Conservation (phyloP, 2,113 vertebrate genomes). For the Callochromis pleurospilus region DNA sequence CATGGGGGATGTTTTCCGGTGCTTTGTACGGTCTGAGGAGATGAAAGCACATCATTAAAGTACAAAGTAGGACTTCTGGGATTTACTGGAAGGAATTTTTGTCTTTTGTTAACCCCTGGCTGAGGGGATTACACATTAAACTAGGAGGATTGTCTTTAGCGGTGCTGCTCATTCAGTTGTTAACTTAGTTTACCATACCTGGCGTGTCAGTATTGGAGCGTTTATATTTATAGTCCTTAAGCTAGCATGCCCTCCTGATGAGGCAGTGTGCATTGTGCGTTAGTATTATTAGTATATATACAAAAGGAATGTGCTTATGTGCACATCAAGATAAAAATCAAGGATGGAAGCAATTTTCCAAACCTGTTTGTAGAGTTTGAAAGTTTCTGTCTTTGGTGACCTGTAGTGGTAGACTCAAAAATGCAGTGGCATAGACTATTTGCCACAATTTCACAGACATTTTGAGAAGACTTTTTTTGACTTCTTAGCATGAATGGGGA, state of each 20-base stretch:
- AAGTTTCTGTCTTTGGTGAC: background rate
- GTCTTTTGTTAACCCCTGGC: conserved; percentile 53
- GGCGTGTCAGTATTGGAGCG: background rate
- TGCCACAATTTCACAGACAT: background rate
- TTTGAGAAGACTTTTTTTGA: background rate
- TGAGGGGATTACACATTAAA: conserved; percentile 49
- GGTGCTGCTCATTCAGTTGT: background rate
- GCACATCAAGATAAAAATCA: background rate
- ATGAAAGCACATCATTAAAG: conserved; percentile 69
- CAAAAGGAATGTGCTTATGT: background rate
- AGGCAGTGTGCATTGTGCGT: background rate
- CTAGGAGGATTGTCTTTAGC: background rate
- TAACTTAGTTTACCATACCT: background rate
- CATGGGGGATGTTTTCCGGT: conserved; percentile 57
- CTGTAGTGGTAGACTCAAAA: background rate
- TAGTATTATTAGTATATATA: background rate
- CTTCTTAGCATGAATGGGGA: background rate
- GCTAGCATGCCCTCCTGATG: background rate
- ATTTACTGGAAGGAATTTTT: conserved; percentile 59
- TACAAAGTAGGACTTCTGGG: conserved; percentile 60
- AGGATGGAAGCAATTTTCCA: background rate
- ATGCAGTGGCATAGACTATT: background rate
- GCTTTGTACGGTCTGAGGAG: conserved; percentile 62
- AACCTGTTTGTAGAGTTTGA: background rate
- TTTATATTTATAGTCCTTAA: background rate